A percentile compares a stretch with the other conserved stretches of the same genome.
These are phyloP conservation scores for Nasonia vitripennis DNA, from an alignment of 1,140 invertebrate species.

Conservation along the genomic window DNA sequence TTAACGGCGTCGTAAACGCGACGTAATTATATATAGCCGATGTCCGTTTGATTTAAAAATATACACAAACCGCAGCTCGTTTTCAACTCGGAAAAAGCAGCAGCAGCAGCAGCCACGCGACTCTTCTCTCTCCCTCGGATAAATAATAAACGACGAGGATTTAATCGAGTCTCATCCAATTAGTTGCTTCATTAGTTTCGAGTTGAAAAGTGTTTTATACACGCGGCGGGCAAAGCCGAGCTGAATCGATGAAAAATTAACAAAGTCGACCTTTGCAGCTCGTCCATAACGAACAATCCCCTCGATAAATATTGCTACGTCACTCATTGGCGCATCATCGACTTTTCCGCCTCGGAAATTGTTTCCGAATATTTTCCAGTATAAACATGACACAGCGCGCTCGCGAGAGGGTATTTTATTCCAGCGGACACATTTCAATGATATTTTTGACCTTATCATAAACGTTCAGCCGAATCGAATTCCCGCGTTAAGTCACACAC, in stretches of 20 bases:
- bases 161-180: neutral
- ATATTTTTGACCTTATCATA: neutral
- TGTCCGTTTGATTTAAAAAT: too few species aligned
- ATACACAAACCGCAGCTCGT: too few species aligned
- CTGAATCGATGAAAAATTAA: conserved; percentile 5
- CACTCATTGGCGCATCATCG: neutral
- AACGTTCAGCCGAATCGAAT: neutral
- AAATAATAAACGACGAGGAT: neutral
- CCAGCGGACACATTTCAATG: neutral
- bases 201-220: conserved; percentile 1
- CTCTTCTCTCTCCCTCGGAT: neutral
- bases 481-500: neutral
- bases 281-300: neutral
- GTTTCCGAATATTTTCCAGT: too few species aligned
- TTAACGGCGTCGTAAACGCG: neutral
- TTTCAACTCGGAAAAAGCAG: too few species aligned
- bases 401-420: neutral
- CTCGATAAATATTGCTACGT: neutral
- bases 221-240: neutral
- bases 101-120: too few species aligned
- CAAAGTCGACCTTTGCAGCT: neutral
- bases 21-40: neutral
- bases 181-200: conserved; percentile 1
- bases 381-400: neutral
- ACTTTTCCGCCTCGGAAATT: too few species aligned